These are phyloP conservation scores for Zalophus californianus DNA, from an alignment of 2,797 vertebrate species.

Conservation along the genomic window DNA sequence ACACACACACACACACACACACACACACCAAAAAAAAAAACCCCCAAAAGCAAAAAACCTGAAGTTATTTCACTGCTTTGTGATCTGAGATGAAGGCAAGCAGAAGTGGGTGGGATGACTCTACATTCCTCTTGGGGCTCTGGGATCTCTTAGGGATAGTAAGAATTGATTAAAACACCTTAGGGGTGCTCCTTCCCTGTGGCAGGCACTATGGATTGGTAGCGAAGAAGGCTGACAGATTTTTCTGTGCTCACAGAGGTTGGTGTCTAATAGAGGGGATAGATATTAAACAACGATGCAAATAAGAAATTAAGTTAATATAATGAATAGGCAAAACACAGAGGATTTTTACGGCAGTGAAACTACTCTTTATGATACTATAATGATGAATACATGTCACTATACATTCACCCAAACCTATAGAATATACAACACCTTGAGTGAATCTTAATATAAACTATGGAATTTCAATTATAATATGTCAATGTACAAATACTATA, in stretches of 20 bases:
- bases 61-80: not conserved
- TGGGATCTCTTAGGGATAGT: not conserved
- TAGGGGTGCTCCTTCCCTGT: not conserved
- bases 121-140: not conserved
- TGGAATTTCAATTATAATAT: not conserved
- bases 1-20: too few species aligned
- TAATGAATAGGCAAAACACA: not conserved
- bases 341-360: not conserved
- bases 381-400: not conserved
- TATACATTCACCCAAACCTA: not conserved
- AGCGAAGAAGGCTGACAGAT: not conserved
- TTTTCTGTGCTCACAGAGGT: not conserved
- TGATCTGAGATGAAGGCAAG: not conserved
- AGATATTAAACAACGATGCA: not conserved
- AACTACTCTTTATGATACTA: not conserved
- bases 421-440: not conserved
- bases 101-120: not conserved
- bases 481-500: not conserved
- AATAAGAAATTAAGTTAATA: not conserved
- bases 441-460: not conserved
- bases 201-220: not conserved
- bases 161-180: not conserved
- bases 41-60: not conserved
- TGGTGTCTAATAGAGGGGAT: not conserved
- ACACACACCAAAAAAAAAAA: too few species aligned